Conservation (phyloP, 2,888 invertebrate species). For the Ctenicera cuprea region DNA sequence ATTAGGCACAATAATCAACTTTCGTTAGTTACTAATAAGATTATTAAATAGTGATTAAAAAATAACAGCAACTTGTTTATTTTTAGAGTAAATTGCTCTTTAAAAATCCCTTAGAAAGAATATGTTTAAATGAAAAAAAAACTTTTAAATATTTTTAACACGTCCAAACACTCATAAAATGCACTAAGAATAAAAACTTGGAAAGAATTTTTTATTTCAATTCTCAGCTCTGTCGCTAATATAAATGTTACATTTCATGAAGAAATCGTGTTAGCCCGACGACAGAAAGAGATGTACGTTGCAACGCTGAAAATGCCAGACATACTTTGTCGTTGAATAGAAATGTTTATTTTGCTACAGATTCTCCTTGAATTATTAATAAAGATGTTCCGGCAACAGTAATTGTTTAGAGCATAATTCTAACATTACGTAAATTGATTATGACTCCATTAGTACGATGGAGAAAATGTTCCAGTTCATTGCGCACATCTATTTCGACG, state of each 20-base stretch:
- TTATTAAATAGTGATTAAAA: too few relatives aligned
- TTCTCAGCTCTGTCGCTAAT: neutral
- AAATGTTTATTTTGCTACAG: slow-evolving; percentile 25
- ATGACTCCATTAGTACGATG: slow-evolving; percentile 18
- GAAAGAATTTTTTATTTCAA: too few relatives aligned
- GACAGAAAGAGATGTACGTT: slow-evolving; percentile 4
- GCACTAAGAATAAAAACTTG: too few relatives aligned
- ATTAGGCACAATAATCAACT: too few relatives aligned
- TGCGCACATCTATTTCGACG: neutral
- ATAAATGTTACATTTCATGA: slow-evolving; percentile 5
- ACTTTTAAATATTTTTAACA: too few relatives aligned
- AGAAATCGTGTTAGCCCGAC: neutral
- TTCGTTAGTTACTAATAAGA: too few relatives aligned
- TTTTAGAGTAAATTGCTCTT: too few relatives aligned
- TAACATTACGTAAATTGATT: slow-evolving; percentile 27
- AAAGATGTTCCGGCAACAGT: slow-evolving; percentile 7
- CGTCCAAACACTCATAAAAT: too few relatives aligned
- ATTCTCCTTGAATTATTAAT: slow-evolving; percentile 13
- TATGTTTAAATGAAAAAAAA: too few relatives aligned
- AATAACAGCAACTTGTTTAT: too few relatives aligned
- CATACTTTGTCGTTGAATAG: slow-evolving; percentile 33
- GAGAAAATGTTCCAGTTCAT: neutral
- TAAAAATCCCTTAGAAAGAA: too few relatives aligned
- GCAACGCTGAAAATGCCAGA: slow-evolving; percentile 37
- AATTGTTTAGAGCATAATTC: slow-evolving; percentile 20